These are phyloP conservation scores for Ganaspis sp. DNA, from an alignment of 1,140 invertebrate genomes.

Conservation along the genomic window DNA sequence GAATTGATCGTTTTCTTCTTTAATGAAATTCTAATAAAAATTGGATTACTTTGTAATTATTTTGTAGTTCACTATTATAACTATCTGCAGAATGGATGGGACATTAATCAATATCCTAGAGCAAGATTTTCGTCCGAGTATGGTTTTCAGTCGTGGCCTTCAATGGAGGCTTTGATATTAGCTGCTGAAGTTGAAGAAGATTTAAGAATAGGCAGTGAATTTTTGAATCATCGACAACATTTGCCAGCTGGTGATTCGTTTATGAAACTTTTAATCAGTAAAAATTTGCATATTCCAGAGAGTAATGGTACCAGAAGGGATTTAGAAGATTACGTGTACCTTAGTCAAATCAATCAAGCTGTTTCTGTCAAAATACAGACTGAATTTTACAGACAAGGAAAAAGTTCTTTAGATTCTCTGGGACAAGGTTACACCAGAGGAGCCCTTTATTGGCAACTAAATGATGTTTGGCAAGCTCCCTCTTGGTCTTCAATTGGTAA, in stretches of 20 bases:
- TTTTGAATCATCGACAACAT: conserved; percentile 89
- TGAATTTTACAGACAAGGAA: conserved; percentile 89
- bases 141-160: conserved; percentile 93
- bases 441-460: conserved; percentile 98
- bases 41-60: neutral
- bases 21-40: too few species aligned
- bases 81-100: conserved; percentile 89
- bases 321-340: conserved; percentile 79
- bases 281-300: conserved; percentile 79
- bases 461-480: conserved; percentile 98
- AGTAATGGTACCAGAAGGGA: conserved; percentile 74
- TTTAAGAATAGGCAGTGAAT: conserved; percentile 79
- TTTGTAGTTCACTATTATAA: conserved; percentile 93
- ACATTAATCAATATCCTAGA: conserved; percentile 84
- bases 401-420: conserved; percentile 76
- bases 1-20: too few species aligned
- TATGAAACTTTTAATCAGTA: conserved; percentile 78
- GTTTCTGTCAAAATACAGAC: conserved; percentile 91
- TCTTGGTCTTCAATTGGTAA: conserved; percentile 95
- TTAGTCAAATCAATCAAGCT: conserved; percentile 91
- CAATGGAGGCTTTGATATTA: conserved; percentile 79
- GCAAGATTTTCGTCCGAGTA: conserved; percentile 96
- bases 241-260: conserved; percentile 82
- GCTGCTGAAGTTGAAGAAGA: conserved; percentile 78
- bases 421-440: conserved; percentile 93